Evolutionary conservation across 2,797 vertebrate genomes (phyloP), one percentile per base, ranked within the genome.

Genomic region (Cyprinella venusta): DNA sequence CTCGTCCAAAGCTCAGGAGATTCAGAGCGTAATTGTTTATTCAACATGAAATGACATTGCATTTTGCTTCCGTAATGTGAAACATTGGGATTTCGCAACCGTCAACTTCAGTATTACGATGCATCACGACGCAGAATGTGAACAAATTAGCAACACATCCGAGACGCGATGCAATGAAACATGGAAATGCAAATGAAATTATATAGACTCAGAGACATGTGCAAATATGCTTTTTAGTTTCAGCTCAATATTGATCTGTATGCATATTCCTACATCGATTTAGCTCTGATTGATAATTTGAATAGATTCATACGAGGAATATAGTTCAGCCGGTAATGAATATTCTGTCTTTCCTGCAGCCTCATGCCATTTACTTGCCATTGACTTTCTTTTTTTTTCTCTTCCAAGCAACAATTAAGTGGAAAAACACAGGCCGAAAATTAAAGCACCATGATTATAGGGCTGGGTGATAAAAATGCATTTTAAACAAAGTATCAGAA

Each of bases 231-330:
- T 26, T 26, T 69, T 63, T 45, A 63, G 24, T 12, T 63, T 59
- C 52, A 59, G 21, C 72, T 76, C 74, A 30, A 8, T 30, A 63
- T 48, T 64, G 16, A 77, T 45, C 59, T 77, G 4, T 42, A 63
- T 45, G 52, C 24, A 63, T 18, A 26, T 30, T 24, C 36, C n/a
- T 26, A 2, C 16, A 48, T 77, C 10, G 40, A 13, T 77, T 64
- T 30, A 13, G 4, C 45, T 30, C 45, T 45, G 16, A 45, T 45
- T 63, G 16, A 45, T 45, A 21, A 59, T 63, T 63, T 76, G 15
- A 45, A 26, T 76, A 63, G 75, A 64, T 76, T 59, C 33, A 59
- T 16, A 10, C 8, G 52, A 56, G 48, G 18, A 33, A 76, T 9
- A 76, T 8, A n/a, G 8, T 75, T 59, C 19, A 59, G 50, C 19